phyloP scores from a whole-genome alignment of 2,888 invertebrate genomes.

The Noctua janthina region DNA sequence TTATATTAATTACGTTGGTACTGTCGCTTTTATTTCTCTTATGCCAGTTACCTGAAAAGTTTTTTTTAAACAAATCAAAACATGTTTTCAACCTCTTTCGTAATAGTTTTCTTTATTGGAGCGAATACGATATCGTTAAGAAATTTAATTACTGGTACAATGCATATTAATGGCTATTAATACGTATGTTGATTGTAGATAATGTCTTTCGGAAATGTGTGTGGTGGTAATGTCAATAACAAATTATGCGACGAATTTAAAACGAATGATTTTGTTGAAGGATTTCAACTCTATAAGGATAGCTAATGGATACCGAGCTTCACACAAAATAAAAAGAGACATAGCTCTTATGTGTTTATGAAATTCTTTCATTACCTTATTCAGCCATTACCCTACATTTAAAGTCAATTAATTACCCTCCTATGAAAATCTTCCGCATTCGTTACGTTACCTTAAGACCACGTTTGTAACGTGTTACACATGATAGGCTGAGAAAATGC shows the following conservation, averaged over 20 bases:
- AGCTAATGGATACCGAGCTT: background rate
- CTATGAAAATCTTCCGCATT: constrained; percentile 55
- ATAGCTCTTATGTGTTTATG: background rate
- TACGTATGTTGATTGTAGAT: constrained; percentile 29
- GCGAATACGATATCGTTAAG: constrained; percentile 32
- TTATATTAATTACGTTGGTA: background rate
- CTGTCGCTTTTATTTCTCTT: constrained; percentile 8
- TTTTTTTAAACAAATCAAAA: constrained; percentile 8
- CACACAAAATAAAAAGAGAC: background rate
- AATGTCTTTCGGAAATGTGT: constrained; percentile 48
- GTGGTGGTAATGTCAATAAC: constrained; percentile 22
- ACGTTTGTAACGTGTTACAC: constrained; percentile 57
- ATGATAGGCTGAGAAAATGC: constrained; percentile 59
- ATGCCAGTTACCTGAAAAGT: background rate
- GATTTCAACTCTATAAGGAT: constrained; percentile 6
- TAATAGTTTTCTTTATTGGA: constrained; percentile 26
- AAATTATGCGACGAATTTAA: constrained; percentile 33
- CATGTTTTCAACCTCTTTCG: constrained; percentile 32
- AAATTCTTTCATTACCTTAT: no score
- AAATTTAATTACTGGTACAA: constrained; percentile 28
- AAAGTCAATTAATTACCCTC: constrained; percentile 39
- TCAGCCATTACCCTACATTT: constrained; percentile 14
- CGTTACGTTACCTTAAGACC: constrained; percentile 38
- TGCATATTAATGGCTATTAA: constrained; percentile 3
- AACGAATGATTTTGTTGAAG: constrained; percentile 34